phyloP scores from a whole-genome alignment of 2,113 vertebrate genomes.

The Antennarius striatus region DNA sequence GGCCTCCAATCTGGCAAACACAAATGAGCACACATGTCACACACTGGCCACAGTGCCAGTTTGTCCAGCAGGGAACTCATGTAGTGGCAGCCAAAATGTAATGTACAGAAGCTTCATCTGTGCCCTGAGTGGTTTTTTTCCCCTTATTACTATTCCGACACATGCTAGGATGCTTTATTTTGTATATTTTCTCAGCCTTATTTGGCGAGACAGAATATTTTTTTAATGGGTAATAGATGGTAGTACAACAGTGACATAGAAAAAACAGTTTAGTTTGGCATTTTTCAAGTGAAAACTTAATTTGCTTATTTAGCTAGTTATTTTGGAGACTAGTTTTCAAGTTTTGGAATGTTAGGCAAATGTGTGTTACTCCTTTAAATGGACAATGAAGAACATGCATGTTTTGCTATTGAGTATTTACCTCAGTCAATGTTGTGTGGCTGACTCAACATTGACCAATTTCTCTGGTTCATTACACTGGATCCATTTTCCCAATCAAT shows the following conservation, averaged over 20 bases:
- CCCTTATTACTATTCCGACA: not conserved
- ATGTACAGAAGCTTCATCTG: conserved; percentile 36
- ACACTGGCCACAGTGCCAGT: conserved; percentile 34
- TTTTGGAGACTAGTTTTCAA: not conserved
- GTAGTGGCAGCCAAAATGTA: conserved; percentile 25
- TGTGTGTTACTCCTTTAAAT: too few species aligned
- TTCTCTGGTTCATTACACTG: conserved; percentile 32
- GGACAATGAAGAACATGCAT: not conserved
- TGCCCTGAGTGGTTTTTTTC: not conserved
- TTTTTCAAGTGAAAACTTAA: not conserved
- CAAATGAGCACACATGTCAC: conserved; percentile 44
- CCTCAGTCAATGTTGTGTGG: conserved; percentile 3
- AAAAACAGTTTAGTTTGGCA: not conserved
- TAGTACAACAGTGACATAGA: not conserved
- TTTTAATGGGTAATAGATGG: too few species aligned
- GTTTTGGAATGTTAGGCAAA: not conserved
- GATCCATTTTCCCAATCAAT: conserved; percentile 41
- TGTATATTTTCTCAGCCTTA: too few species aligned
- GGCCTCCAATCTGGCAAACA: conserved; percentile 49
- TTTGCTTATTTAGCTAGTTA: not conserved
- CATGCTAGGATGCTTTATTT: conserved; percentile 33
- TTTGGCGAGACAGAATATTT: too few species aligned
- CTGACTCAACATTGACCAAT: conserved; percentile 9
- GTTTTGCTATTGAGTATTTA: not conserved
- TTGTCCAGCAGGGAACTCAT: conserved; percentile 39